Conservation (phyloP, 2,797 vertebrate species). For the Pagetopsis macropterus region DNA sequence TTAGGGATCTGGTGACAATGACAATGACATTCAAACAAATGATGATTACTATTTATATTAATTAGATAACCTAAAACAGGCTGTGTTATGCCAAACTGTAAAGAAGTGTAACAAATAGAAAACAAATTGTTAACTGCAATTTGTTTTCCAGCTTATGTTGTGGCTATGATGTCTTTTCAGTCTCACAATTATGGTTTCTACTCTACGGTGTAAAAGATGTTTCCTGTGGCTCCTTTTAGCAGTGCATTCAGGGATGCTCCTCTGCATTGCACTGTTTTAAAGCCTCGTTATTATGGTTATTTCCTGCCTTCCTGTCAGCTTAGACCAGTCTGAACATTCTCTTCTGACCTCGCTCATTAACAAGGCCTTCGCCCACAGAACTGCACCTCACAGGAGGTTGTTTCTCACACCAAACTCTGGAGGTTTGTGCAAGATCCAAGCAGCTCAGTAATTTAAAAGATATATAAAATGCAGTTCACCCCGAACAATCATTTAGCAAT, state of each 20-base stretch:
- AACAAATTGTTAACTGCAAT: neutral
- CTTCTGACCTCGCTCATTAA: constrained; percentile 38
- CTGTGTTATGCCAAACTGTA: neutral
- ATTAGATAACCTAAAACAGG: constrained; percentile 11
- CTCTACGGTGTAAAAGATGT: neutral
- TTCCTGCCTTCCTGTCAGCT: constrained; percentile 24
- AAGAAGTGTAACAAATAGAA: neutral
- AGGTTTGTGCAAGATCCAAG: too few species aligned
- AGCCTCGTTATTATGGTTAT: constrained; percentile 2
- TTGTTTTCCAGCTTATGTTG: neutral
- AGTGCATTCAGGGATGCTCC: constrained; percentile 11
- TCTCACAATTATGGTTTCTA: neutral
- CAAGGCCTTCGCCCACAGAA: constrained; percentile 1
- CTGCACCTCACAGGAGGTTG: too few species aligned
- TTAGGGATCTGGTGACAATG: neutral
- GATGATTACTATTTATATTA: neutral
- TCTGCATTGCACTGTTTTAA: neutral
- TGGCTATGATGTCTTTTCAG: neutral
- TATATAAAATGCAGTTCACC: too few species aligned
- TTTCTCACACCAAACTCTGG: too few species aligned
- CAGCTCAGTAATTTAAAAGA: too few species aligned
- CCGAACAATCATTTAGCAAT: too few species aligned
- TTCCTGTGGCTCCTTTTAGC: neutral
- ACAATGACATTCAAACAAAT: neutral
- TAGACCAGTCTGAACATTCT: constrained; percentile 9